Evolutionary conservation across 2,113 vertebrate species (phyloP), one percentile per base, ranked within the genome.

Genomic region (Phalacrocorax carbo): DNA sequence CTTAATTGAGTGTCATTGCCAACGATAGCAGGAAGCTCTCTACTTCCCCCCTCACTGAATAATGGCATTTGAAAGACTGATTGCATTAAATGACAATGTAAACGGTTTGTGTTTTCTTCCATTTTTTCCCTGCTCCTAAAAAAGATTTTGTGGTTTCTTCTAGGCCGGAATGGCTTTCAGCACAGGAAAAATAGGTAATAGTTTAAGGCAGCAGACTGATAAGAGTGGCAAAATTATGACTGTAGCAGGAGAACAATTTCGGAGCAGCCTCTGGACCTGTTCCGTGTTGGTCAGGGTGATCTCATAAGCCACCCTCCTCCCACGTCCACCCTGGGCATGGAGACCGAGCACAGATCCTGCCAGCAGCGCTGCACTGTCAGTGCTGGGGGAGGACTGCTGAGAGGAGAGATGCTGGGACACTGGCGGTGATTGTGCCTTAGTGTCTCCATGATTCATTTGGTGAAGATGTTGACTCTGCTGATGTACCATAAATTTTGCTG

Each of bases 1-100:
- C 81, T 97, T 98, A 98, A 98, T 97, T 97, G 97, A 95, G 90
- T 97, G 97, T 97, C 96, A 90, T 96, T 97, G 96, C 92, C 94
- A 96, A 42, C 90, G 95, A 93, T 93, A 95, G 87, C 95, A 93
- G 94, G 90, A 97, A 91, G 86, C 66, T 95, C 84, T 69, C 38
- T 86, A 16, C 66, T 94, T 95, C 46, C 48, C 42, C 52, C 19
- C 5, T 76, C 49, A 34, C 27, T 95, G 93, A 97, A 88, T 96
- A 97, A 96, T 85, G 48, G 52, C 83, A 46, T 87, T 79, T 64
- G 42, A 71, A 80, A 93, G 82, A 64, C 60, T 93, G 93, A 93
- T 89, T 88, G 71, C 49, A 73, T 94, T 82, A 89, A 96, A 82
- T 76, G 86, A 92, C 80, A 96, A 61, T 69, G 78, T 61, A 88